Evolutionary conservation across 2,888 invertebrate species (phyloP).

Genomic region (Linnaemya vulpina): DNA sequence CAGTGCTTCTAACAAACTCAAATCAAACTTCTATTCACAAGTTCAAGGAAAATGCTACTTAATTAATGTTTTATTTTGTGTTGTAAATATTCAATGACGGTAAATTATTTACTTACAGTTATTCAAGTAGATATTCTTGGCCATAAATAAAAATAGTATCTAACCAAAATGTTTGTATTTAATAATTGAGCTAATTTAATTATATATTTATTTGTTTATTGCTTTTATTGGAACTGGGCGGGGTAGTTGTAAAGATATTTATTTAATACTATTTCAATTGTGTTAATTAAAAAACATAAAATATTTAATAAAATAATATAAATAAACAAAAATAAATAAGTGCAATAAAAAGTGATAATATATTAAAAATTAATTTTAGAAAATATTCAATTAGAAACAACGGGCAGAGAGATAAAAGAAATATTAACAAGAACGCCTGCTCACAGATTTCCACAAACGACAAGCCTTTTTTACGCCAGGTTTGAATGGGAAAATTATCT

Average conservation of each 20-base stretch:
- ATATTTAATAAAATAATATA: conserved; percentile 22
- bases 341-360: not conserved
- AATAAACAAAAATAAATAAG: not conserved
- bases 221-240: conserved; percentile 16
- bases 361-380: not conserved
- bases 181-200: conserved; percentile 74
- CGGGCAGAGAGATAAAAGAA: not conserved
- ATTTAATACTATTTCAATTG: conserved; percentile 19
- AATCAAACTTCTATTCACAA: not conserved
- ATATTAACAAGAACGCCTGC: not conserved
- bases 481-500: too few species aligned
- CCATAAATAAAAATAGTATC: conserved; percentile 53
- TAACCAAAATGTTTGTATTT: conserved; percentile 19
- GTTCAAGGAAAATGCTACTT: conserved; percentile 12
- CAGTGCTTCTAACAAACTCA: not conserved
- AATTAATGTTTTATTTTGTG: not conserved
- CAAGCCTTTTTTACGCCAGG: too few species aligned
- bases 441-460: too few species aligned
- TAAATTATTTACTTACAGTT: not conserved
- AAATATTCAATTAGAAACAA: not conserved
- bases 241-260: conserved; percentile 44
- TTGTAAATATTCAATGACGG: not conserved
- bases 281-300: conserved; percentile 48
- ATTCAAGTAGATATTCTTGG: conserved; percentile 4
- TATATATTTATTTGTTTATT: conserved; percentile 63